These are phyloP conservation scores for Charadrius vociferus DNA, from an alignment of 2,113 vertebrate genomes.

Conservation along the genomic window DNA sequence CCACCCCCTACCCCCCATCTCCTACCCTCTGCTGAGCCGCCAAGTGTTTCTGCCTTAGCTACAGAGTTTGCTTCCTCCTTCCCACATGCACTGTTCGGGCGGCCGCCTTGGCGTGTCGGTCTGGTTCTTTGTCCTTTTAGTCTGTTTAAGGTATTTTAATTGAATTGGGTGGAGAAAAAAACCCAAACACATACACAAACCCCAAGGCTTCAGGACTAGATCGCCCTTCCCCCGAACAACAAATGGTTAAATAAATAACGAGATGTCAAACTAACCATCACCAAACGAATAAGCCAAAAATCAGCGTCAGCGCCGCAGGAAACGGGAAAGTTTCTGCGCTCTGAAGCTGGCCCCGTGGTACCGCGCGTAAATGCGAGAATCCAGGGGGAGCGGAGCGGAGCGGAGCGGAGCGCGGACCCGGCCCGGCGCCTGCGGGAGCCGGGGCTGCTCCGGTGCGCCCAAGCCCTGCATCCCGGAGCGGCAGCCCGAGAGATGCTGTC, in stretches of 20 bases:
- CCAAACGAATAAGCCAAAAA: slow-evolving; percentile 10
- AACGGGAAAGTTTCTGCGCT: slow-evolving; percentile 54
- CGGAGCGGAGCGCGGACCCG: neutral
- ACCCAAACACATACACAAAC: neutral
- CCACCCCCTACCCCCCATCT: neutral
- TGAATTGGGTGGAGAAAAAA: neutral
- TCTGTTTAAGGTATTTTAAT: neutral
- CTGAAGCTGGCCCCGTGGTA: neutral
- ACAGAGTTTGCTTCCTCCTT: neutral
- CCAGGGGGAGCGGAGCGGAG: neutral
- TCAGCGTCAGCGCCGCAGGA: neutral
- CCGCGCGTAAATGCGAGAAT: neutral
- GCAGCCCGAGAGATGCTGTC: neutral
- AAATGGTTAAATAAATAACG: slow-evolving; percentile 31
- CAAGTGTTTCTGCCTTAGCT: neutral
- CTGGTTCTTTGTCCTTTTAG: neutral
- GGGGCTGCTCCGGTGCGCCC: neutral
- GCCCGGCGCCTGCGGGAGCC: neutral
- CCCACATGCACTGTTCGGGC: neutral
- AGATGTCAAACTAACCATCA: neutral
- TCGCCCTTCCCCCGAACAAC: neutral
- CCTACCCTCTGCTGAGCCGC: neutral
- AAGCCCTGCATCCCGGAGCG: neutral
- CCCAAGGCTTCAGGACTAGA: neutral
- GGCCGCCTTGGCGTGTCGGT: neutral